Conservation (phyloP, 2,888 invertebrate species). For the Plebejus melissa region DNA sequence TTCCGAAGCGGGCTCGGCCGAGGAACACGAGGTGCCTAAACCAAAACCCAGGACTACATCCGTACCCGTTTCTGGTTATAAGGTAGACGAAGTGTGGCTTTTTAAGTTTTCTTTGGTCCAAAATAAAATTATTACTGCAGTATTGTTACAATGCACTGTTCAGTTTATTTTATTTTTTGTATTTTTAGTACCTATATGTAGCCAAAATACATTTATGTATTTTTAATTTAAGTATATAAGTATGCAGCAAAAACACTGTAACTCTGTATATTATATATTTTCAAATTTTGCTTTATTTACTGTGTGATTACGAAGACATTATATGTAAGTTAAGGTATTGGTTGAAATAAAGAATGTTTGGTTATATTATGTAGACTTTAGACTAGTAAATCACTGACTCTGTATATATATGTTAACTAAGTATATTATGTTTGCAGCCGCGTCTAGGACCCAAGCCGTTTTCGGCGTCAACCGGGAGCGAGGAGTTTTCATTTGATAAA, state of each 20-base stretch:
- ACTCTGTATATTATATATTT: slow-evolving; percentile 8
- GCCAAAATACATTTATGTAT: neutral
- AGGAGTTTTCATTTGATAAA: slow-evolving; percentile 88
- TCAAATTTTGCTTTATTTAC: neutral
- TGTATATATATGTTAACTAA: neutral
- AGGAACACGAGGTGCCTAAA: slow-evolving; percentile 71
- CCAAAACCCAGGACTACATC: slow-evolving; percentile 86
- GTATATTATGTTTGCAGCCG: slow-evolving; percentile 75
- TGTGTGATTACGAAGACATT: neutral
- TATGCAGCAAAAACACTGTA: neutral
- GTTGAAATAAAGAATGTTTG: no score
- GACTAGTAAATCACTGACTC: neutral
- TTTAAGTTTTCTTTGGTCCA: slow-evolving; percentile 32
- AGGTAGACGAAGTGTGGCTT: slow-evolving; percentile 75
- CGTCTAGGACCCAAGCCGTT: slow-evolving; percentile 92
- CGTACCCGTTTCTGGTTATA: slow-evolving; percentile 84
- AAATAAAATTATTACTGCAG: slow-evolving; percentile 27
- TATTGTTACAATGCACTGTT: slow-evolving; percentile 1
- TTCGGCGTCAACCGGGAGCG: slow-evolving; percentile 85
- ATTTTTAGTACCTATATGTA: neutral
- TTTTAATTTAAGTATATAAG: neutral
- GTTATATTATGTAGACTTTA: no score
- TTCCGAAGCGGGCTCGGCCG: slow-evolving; percentile 80
- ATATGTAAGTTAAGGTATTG: neutral
- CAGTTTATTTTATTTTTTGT: neutral